These are phyloP conservation scores for Matsumurasca onukii DNA, from an alignment of 1,140 invertebrate species.

Conservation along the genomic window DNA sequence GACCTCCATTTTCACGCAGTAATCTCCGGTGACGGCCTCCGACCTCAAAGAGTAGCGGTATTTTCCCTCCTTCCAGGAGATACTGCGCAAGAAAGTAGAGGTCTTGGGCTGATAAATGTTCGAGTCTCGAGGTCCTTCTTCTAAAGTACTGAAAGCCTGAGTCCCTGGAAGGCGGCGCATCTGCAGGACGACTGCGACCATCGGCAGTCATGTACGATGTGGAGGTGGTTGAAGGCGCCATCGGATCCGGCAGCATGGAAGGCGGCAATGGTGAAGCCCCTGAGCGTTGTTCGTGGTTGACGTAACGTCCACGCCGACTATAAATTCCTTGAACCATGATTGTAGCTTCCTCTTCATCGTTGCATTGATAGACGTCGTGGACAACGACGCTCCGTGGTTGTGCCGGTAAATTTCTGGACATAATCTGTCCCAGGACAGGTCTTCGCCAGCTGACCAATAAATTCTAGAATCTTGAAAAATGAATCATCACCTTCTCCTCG, in stretches of 20 bases:
- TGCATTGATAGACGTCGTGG: neutral
- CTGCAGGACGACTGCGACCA: neutral
- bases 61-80: neutral
- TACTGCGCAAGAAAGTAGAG: neutral
- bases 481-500: no score
- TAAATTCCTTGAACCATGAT: neutral
- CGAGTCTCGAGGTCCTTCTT: neutral
- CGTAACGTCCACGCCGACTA: neutral
- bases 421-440: no score
- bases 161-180: neutral
- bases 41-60: neutral
- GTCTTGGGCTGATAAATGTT: neutral
- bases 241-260: neutral
- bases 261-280: neutral
- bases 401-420: no score
- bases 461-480: no score
- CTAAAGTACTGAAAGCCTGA: neutral
- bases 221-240: neutral
- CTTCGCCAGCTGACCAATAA: no score
- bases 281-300: neutral
- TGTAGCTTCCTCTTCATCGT: neutral
- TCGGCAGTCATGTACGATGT: neutral
- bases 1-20: neutral
- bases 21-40: neutral
- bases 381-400: neutral